A percentile compares a stretch with the other conserved stretches of the same genome.
Conservation (phyloP, 1,140 invertebrate species). For the Lamellibrachia luymesi region DNA sequence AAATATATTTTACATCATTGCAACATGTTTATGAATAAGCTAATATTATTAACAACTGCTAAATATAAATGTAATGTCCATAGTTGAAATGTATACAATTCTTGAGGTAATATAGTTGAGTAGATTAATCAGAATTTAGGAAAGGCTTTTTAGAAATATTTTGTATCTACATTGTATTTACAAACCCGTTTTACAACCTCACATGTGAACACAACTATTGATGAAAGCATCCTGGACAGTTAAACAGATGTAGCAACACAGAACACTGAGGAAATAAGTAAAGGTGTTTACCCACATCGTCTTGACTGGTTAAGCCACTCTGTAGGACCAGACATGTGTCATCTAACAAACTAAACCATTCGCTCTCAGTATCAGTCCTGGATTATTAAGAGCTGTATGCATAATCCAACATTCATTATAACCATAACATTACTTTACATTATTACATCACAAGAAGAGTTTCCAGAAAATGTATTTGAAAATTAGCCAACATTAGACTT, state of each 20-base stretch:
- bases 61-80: not conserved
- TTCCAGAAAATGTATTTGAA: not conserved
- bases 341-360: not conserved
- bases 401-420: not conserved
- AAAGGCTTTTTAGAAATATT: not conserved
- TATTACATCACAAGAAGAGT: not conserved
- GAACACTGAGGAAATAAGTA: not conserved
- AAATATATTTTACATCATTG: not conserved
- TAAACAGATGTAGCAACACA: not conserved
- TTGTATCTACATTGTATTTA: not conserved
- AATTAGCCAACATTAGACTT: not conserved
- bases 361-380: no score
- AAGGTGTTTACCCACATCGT: slow-evolving; percentile 4
- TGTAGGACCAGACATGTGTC: not conserved
- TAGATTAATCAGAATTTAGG: not conserved
- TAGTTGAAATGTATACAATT: not conserved
- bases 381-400: not conserved
- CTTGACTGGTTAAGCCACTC: not conserved
- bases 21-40: not conserved
- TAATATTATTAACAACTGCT: not conserved
- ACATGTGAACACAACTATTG: not conserved
- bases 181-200: not conserved
- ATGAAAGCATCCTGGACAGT: not conserved
- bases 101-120: not conserved
- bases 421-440: not conserved